Conservation (phyloP, 2,797 vertebrate species). For the Liparis tanakae region DNA sequence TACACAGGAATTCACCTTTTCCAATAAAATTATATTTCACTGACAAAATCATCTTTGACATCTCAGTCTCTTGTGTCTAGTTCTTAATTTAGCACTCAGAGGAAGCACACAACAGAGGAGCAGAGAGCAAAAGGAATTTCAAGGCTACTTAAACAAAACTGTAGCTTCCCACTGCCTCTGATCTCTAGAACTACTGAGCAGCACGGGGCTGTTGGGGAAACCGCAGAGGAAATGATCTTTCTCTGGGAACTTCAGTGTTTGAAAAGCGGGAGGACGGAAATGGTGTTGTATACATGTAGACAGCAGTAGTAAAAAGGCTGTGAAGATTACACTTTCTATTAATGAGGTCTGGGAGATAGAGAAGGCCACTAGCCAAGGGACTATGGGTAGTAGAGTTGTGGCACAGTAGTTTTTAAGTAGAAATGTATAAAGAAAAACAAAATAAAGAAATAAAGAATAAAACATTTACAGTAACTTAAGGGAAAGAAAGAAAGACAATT, state of each 20-base stretch:
- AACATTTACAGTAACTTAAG: neutral
- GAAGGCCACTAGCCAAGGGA: neutral
- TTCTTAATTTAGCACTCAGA: conserved; percentile 63
- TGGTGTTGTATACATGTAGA: conserved; percentile 12
- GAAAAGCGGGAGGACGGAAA: conserved; percentile 29
- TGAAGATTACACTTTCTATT: conserved; percentile 28
- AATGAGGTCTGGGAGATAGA: conserved; percentile 17
- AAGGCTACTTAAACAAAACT: conserved; percentile 62
- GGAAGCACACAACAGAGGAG: conserved; percentile 56
- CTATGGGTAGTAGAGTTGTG: conserved; percentile 21
- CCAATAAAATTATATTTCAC: conserved; percentile 5
- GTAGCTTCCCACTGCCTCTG: conserved; percentile 54
- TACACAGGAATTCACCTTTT: neutral
- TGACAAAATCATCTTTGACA: conserved; percentile 42
- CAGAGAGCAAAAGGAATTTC: conserved; percentile 67
- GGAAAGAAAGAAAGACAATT: neutral
- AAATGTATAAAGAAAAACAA: conserved; percentile 20
- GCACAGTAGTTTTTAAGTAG: conserved; percentile 1
- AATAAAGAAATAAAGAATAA: conserved; percentile 3
- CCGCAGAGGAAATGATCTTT: conserved; percentile 35
- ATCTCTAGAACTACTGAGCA: conserved; percentile 48
- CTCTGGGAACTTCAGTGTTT: conserved; percentile 46
- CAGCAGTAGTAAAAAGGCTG: conserved; percentile 16
- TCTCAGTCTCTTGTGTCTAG: conserved; percentile 16
- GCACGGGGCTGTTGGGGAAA: conserved; percentile 34